Conservation (phyloP, 2,888 invertebrate species). For the Kuschelorhynchus macadamiae region DNA sequence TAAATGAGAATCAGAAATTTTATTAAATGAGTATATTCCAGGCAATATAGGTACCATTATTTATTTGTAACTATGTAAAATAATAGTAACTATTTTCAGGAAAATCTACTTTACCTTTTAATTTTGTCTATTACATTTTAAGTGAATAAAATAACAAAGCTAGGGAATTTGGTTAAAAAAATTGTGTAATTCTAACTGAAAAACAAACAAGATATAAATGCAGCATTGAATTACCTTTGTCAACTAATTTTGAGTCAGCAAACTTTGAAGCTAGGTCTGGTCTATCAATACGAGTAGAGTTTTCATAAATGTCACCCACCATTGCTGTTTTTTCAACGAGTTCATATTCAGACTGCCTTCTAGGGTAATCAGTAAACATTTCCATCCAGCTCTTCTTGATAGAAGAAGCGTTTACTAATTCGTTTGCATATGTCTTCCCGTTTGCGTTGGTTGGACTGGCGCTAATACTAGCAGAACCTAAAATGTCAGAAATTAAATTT, state of each 20-base stretch:
- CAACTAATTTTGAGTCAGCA: conserved; percentile 11
- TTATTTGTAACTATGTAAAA: too few species aligned
- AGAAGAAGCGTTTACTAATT: conserved; percentile 59
- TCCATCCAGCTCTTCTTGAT: conserved; percentile 62
- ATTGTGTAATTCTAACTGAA: conserved; percentile 90
- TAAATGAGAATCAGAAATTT: too few species aligned
- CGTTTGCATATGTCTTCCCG: conserved; percentile 16
- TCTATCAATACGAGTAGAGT: conserved; percentile 16
- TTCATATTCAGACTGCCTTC: conserved; percentile 10
- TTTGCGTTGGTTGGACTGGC: conserved; percentile 4
- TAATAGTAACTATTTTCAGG: too few species aligned
- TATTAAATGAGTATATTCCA: too few species aligned
- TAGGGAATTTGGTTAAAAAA: too few species aligned
- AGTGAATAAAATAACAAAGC: too few species aligned
- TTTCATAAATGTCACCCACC: background rate
- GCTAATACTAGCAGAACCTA: conserved; percentile 44
- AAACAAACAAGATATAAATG: conserved; percentile 1
- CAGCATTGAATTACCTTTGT: conserved; percentile 18
- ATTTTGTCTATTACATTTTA: too few species aligned
- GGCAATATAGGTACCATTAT: too few species aligned
- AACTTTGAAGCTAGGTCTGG: conserved; percentile 6
- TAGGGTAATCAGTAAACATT: conserved; percentile 53
- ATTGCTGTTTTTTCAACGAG: background rate
- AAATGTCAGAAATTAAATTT: conserved; percentile 8
- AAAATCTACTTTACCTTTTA: too few species aligned